A percentile compares a stretch with the other conserved stretches of the same genome.
Conservation (phyloP, 1,140 invertebrate species). For the Dreissena polymorpha region DNA sequence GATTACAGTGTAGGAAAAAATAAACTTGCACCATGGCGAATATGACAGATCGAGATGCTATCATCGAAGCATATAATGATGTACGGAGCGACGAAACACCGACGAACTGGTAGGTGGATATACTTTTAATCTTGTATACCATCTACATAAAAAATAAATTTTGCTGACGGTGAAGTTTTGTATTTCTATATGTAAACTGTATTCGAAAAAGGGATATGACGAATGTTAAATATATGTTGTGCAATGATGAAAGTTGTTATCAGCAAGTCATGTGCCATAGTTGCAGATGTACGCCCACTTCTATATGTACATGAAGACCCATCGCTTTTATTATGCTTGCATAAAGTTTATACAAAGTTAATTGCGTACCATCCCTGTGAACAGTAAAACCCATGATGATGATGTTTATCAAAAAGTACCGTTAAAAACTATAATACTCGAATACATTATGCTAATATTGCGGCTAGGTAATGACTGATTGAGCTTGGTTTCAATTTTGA, state of each 20-base stretch:
- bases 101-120: conserved; percentile 56
- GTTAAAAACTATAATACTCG: too few relatives aligned
- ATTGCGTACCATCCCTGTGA: too few relatives aligned
- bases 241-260: neutral
- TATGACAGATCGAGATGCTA: conserved; percentile 48
- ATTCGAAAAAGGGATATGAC: neutral
- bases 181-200: neutral
- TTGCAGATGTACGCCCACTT: too few relatives aligned
- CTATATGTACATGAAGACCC: too few relatives aligned
- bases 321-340: too few relatives aligned
- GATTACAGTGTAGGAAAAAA: conserved; percentile 1
- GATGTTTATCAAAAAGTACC: too few relatives aligned
- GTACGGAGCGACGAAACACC: conserved; percentile 50
- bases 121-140: neutral
- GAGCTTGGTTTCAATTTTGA: too few relatives aligned
- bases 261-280: neutral
- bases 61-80: conserved; percentile 52
- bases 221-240: too few relatives aligned
- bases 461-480: too few relatives aligned
- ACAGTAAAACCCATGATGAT: too few relatives aligned
- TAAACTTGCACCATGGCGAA: conserved; percentile 41
- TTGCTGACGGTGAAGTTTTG: neutral
- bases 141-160: neutral
- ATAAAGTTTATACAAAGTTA: too few relatives aligned
- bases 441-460: too few relatives aligned